Conservation (phyloP, 2,888 invertebrate genomes). For the Polyommatus icarus region DNA sequence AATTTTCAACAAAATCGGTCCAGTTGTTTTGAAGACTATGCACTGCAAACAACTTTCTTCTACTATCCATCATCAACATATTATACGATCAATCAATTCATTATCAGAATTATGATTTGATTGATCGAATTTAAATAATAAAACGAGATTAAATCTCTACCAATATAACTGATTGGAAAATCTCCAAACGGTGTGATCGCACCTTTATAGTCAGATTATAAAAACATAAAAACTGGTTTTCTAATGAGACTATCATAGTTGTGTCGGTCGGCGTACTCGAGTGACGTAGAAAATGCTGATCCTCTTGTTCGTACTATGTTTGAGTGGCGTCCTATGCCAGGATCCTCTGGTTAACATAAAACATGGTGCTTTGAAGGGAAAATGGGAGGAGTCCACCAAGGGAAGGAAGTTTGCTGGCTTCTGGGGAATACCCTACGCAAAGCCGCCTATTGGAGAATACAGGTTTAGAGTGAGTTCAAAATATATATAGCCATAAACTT, state of each 20-base stretch:
- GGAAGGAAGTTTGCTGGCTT: constrained; percentile 5
- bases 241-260: neutral
- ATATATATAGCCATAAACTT: neutral
- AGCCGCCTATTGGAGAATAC: neutral
- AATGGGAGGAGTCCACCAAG: constrained; percentile 20
- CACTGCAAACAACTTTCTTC: too few species aligned
- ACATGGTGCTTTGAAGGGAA: constrained; percentile 10
- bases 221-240: constrained; percentile 18
- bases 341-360: neutral
- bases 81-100: too few species aligned
- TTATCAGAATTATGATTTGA: too few species aligned
- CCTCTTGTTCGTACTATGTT: neutral
- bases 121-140: too few species aligned
- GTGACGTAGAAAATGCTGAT: constrained; percentile 23
- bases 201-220: neutral
- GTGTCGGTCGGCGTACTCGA: neutral
- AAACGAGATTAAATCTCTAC: too few species aligned
- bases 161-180: neutral
- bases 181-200: neutral
- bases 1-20: too few species aligned
- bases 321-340: neutral
- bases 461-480: constrained; percentile 14
- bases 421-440: constrained; percentile 20
- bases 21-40: too few species aligned
- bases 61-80: too few species aligned